Base-by-base conservation (phyloP, 1,140 invertebrate genomes). In the Drosophila pallidifrons region DNA sequence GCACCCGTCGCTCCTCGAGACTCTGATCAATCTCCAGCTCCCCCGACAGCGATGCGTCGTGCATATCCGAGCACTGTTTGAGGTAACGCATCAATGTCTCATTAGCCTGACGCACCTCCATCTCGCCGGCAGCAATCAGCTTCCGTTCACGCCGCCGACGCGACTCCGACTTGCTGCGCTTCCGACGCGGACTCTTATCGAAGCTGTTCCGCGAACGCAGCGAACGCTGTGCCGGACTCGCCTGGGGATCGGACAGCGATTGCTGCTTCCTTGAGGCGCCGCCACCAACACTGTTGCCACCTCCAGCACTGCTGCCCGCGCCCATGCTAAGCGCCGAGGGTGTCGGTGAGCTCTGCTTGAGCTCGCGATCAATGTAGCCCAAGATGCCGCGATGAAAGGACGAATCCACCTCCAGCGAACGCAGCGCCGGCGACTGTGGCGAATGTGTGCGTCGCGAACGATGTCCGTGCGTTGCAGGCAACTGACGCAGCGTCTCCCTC, bases 91-190 rank as follows among this genome's bases (percentile, higher is more conserved):
- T 92, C 16, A 93, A 60, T 0, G 92, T 93, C 55, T 93, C 92
- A 60, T 93, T 93, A 1, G 92, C 92, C 73, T 93, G 92, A 7
- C 92, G 79, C 63, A 93, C 92, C 71, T 93, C 92, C 87, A 93
- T 85, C 64, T 93, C 92, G 38, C 92, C 92, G 64, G 92, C 92
- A 10, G 92, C 92, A 20, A 92, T 92, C 0, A 92, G 68, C 61
- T 93, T 93, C 2, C 92, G 75, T 68, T 93, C 92, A 0, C 92
- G 79, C 7, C 92, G 64, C 49, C 92, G 43, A 25, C 91, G 57
- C 0, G 92, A 93, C 75, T 93, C 92, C 3, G 92, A 93, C 81
- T 93, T 93, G 79, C 92, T 93, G 25, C 92, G 87, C 61, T 93
- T 93, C 5, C 91, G 80, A 4, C 92, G 85, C n/a, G 92, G 92